Base-by-base conservation (phyloP, 2,797 vertebrate genomes). In the Pampus argenteus region DNA sequence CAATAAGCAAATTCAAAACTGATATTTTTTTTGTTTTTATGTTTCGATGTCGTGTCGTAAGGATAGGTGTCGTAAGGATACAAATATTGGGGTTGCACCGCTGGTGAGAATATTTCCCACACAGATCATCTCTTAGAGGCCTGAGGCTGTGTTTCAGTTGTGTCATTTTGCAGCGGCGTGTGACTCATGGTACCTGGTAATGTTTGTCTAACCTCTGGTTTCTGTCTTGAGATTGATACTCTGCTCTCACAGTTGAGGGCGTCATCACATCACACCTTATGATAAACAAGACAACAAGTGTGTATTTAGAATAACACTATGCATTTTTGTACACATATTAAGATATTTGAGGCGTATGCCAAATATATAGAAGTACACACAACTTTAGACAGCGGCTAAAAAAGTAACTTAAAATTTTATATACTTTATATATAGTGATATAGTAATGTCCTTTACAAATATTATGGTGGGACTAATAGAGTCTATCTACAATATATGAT, bases 181-280 rank as follows among this genome's bases (percentile, higher is more conserved):
- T 90, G 86, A 86, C 73, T 86, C 88, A 86, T 28, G 18, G n/a
- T 3, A 50, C 29, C 26, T 57, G 50, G 25, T 52, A 48, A 72
- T 25, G 2, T 62, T 86, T 79, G 66, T 25, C 23, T 38, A 18
- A 7, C 47, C 62, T 40, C 31, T 38, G 49, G 91, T 92, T 89
- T 92, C 89, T 82, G 84, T 82, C 66, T 34, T 25, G 17, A 28
- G 28, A 79, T 18, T 71, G 23, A 61, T 6, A 66, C 79, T n/a
- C 56, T 68, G 67, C 28, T n/a, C 0, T 0, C 0, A 28, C 40
- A 64, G 14, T 1, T 55, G 56, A 42, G 79, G 69, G 76, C 52
- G 56, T 83, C 74, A 86, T 65, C 22, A 5, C 2, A 25, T 64
- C 47, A 25, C 47, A 15, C 26, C 34, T n/a, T 15, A 45, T 18